Conservation (phyloP, 2,797 vertebrate genomes). For the Mus spretus region DNA sequence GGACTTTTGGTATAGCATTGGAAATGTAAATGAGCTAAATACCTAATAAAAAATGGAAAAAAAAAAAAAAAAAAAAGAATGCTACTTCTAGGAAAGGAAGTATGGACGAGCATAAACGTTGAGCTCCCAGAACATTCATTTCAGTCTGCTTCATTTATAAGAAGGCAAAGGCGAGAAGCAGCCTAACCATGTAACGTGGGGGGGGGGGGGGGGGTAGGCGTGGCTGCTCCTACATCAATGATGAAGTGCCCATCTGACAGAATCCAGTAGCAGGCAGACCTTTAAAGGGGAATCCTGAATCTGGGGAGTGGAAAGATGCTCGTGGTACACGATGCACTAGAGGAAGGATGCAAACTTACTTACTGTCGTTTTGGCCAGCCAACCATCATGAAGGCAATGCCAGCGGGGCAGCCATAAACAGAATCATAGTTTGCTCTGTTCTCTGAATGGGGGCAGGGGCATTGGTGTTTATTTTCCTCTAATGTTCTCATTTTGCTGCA, state of each 20-base stretch:
- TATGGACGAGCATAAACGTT: not conserved
- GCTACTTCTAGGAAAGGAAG: not conserved
- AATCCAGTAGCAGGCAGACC: not conserved
- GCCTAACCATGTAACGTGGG: not conserved
- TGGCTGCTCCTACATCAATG: not conserved
- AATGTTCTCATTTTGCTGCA: conserved; percentile 56
- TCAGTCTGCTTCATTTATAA: conserved; percentile 6
- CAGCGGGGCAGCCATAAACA: not conserved
- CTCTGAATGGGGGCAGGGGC: not conserved
- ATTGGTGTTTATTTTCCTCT: conserved; percentile 29
- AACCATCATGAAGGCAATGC: not conserved
- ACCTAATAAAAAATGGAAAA: no score
- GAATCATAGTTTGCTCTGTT: not conserved
- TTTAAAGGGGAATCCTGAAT: not conserved
- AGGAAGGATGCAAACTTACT: not conserved
- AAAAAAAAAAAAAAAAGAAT: no score
- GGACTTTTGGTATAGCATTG: no score
- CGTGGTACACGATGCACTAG: not conserved
- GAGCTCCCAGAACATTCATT: not conserved
- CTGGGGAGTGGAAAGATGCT: not conserved
- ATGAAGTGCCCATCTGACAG: not conserved
- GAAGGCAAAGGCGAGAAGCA: conserved; percentile 18
- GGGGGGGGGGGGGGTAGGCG: no score
- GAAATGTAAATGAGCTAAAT: no score
- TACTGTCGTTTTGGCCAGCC: not conserved